Evolutionary conservation across 30 jellyfish, hydroid and myxozoan genomes (phyloP), one percentile per base, ranked within the genome.

Genomic region (Turritopsis rubra): DNA sequence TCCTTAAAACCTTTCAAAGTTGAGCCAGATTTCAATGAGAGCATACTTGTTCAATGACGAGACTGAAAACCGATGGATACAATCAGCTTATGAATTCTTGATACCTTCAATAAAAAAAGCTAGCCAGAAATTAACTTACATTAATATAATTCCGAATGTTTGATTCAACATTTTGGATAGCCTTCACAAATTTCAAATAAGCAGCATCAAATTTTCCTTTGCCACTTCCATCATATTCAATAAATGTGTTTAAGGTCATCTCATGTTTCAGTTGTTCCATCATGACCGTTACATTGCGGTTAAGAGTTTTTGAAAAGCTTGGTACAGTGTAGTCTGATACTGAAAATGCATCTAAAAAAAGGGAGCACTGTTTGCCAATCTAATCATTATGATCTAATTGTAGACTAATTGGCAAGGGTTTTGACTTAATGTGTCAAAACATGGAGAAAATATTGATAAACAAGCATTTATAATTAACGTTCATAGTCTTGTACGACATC

Each of bases 171-270:
- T 26, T 83, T 17, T 41, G 25, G 66, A 88, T 83, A 28, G 20
- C 65, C 54, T 72, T 68, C 28, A 83, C 85, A 73, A 88, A 88
- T 26, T 74, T 72, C 8, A 88, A 54, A 71, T 84, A 88, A 1
- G 79, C 80, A n/a, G 71, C 81, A 53, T 84, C 92, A 66, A 88
- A 88, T 4, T 76, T 75, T 53, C 52, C 75, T 66, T 84, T 84
- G 29, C 83, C 83, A 54, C 80, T 83, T 21, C 87, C 89, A 41
- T 41, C 60, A 41, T 41, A 5, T 41, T 41, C 60, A 41, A 13
- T 41, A 5, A 41, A 41, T 13, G 60, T 41, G 13, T 41, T 41
- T 41, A 41, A 41, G 60, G 60, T 41, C 60, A 41, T 3, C 13
- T 41, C 60, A 41, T 13, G 13, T 41, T 41, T 41, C 60, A 41